phyloP scores from a whole-genome alignment of 2,888 invertebrate species.

The Andricus curvator region DNA sequence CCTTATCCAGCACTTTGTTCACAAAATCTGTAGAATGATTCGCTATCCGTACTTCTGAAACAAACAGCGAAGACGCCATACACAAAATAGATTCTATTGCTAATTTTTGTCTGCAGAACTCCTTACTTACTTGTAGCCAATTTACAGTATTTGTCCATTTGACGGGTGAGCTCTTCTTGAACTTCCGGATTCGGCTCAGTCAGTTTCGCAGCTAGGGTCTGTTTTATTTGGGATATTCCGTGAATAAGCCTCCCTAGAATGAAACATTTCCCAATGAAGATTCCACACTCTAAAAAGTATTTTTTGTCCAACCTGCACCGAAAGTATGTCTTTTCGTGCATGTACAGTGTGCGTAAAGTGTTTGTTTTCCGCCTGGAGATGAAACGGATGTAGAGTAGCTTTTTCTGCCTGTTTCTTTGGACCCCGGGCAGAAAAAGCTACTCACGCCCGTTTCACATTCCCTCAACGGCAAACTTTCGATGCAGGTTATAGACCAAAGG shows the following conservation, averaged over 20 bases:
- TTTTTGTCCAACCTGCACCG: too few relatives aligned
- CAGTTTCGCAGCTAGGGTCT: slow-evolving; percentile 85
- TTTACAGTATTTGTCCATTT: slow-evolving; percentile 86
- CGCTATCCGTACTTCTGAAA: slow-evolving; percentile 91
- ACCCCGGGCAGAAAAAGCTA: too few relatives aligned
- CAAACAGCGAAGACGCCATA: slow-evolving; percentile 4
- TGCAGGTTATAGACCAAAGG: too few relatives aligned
- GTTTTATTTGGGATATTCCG: slow-evolving; percentile 89
- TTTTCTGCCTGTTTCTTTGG: too few relatives aligned
- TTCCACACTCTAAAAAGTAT: not conserved
- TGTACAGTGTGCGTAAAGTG: too few relatives aligned
- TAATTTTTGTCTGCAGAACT: not conserved
- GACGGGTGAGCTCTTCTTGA: slow-evolving; percentile 84
- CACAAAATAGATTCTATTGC: slow-evolving; percentile 9
- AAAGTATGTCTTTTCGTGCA: too few relatives aligned
- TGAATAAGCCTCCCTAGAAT: slow-evolving; percentile 87
- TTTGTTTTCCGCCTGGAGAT: too few relatives aligned
- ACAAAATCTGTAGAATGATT: slow-evolving; percentile 96
- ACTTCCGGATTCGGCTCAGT: slow-evolving; percentile 81
- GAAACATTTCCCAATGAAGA: slow-evolving; percentile 38
- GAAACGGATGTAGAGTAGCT: too few relatives aligned
- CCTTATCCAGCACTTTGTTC: slow-evolving; percentile 93
- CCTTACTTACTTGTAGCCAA: slow-evolving; percentile 85
- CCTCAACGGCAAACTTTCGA: too few relatives aligned
- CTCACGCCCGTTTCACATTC: too few relatives aligned